Base-by-base conservation (phyloP, 2,888 invertebrate genomes). In the Papilio elwesi region DNA sequence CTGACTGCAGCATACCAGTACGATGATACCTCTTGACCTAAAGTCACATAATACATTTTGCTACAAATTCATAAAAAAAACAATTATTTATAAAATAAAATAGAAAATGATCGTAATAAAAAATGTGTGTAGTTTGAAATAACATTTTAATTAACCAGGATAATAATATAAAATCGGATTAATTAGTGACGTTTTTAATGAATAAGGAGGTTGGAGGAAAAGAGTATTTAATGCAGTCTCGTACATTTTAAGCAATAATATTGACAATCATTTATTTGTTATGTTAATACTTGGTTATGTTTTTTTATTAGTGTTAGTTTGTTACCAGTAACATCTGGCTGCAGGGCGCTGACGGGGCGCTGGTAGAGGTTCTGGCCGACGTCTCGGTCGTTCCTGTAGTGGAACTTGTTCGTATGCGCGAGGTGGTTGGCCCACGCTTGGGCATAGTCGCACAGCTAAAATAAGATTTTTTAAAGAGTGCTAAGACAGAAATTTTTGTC, bases 361-460 rank as follows among this genome's bases (percentile, higher is more conserved):
- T 96, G 97, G 86, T 97, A 97, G 62, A 97, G 91, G 89, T 97
- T 97, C 87, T 97, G 97, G 0, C 97, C 97, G 48, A 97, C 96
- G 80, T 96, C 96, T 67, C 95, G 95, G 86, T 97, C 96, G 85
- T 96, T 96, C 77, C 97, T 94, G 87, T 97, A 96, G 88, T 95
- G 95, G 90, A 97, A 97, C 80, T 95, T 95, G 85, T 97, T 96
- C 6, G 96, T 96, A 85, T 97, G 96, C 12, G 97, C 97, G 81
- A 98, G 90, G 82, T 97, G 96, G 87, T 98, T 97, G 7, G 98
- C 98, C 97, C 97, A 98, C 55, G 96, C 96, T 89, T 98, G 98
- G 67, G 97, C 97, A 85, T 96, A 95, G 84, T 96, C 95, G 84
- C 97, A 97, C 57, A 97, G 87, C 97, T 97, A 90, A 26, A 92